Conservation (phyloP, 2,797 vertebrate genomes). For the Poecilia velifera region DNA sequence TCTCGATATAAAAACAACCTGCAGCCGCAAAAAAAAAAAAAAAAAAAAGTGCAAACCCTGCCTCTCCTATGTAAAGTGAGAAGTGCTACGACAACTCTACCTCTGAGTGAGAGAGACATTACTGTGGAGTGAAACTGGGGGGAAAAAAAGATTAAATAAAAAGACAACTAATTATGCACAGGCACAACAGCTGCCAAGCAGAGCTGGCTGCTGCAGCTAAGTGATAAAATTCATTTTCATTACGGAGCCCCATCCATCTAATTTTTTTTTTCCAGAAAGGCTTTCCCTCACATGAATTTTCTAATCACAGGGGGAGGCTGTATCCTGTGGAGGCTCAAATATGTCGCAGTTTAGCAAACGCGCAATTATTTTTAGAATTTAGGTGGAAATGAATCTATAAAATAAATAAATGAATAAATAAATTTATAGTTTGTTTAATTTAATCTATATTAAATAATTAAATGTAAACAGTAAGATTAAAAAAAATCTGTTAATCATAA, state of each 20-base stretch:
- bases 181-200: conserved; percentile 20
- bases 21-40: not conserved
- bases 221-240: conserved; percentile 45
- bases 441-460: not conserved
- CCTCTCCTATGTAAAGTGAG: conserved; percentile 19
- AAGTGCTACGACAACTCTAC: conserved; percentile 32
- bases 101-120: conserved; percentile 6
- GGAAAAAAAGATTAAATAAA: not conserved
- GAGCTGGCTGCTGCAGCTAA: conserved; percentile 29
- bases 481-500: not conserved
- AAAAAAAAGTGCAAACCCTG: conserved; percentile 9
- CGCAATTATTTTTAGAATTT: not conserved
- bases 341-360: not conserved
- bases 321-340: not conserved
- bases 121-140: conserved; percentile 35
- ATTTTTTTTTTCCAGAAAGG: not conserved
- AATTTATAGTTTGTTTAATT: not conserved
- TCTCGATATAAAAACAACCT: conserved; percentile 17
- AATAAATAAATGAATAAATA: not conserved
- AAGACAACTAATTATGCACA: conserved; percentile 44
- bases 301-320: not conserved
- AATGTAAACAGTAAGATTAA: not conserved
- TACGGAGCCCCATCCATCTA: conserved; percentile 11
- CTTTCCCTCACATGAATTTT: not conserved
- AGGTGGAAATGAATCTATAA: not conserved